Conservation (phyloP, 2,888 invertebrate genomes). For the Fragum fragum region DNA sequence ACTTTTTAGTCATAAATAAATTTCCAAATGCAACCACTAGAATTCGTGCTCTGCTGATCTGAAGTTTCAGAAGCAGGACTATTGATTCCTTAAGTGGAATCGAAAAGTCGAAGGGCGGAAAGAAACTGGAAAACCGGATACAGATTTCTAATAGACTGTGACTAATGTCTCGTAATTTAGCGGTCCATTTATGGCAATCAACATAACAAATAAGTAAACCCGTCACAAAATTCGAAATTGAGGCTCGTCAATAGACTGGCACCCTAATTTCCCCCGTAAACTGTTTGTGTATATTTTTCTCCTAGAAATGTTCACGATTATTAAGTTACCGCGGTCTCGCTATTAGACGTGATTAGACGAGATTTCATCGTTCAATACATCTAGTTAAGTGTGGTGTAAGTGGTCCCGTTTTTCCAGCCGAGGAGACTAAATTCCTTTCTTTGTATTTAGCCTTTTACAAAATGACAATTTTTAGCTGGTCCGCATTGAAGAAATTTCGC, state of each 20-base stretch:
- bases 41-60: too few species aligned
- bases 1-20: too few species aligned
- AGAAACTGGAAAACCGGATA: neutral
- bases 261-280: conserved; percentile 26
- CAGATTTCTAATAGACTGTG: neutral
- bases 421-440: neutral
- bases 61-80: too few species aligned
- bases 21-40: too few species aligned
- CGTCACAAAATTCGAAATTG: conserved; percentile 5
- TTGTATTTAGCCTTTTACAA: neutral
- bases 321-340: conserved; percentile 19
- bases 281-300: conserved; percentile 31
- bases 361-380: conserved; percentile 27
- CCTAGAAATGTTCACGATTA: conserved; percentile 13
- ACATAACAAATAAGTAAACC: conserved; percentile 2
- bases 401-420: conserved; percentile 3
- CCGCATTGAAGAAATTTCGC: too few species aligned
- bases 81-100: neutral
- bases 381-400: conserved; percentile 12
- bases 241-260: conserved; percentile 21
- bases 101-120: neutral
- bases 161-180: conserved; percentile 1
- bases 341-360: conserved; percentile 21
- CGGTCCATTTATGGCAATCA: conserved; percentile 7
- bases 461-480: too few species aligned